phyloP scores from a whole-genome alignment of 2,113 vertebrate genomes.

The Oreochromis niloticus region DNA sequence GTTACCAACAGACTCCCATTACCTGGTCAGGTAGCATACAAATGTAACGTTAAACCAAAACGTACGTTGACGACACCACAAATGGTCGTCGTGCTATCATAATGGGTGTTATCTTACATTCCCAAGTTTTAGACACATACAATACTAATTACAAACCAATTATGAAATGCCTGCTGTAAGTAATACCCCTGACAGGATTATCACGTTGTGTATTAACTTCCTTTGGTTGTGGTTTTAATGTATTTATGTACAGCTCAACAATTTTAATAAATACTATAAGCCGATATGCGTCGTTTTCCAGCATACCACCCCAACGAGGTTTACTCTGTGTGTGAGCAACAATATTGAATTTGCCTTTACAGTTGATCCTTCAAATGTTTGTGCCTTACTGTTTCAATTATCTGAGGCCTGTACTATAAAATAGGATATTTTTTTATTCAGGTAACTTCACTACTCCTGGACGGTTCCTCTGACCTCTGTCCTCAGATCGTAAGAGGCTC shows the following conservation, averaged over 20 bases:
- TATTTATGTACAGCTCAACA: not conserved
- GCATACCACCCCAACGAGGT: not conserved
- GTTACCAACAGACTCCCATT: not conserved
- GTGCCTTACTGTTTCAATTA: not conserved
- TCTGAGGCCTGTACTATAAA: not conserved
- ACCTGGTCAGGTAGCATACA: not conserved
- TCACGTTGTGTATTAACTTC: not conserved
- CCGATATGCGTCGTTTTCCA: not conserved
- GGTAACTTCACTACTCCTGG: not conserved
- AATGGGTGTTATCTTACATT: not conserved
- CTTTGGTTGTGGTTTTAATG: not conserved
- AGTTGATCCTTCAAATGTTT: not conserved
- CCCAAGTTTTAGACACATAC: not conserved
- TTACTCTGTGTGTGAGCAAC: not conserved
- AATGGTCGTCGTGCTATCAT: not conserved
- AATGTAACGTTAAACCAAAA: not conserved
- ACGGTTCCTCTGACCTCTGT: not conserved
- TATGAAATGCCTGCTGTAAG: not conserved
- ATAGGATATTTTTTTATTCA: not conserved
- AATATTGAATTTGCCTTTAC: not conserved
- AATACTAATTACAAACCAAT: not conserved
- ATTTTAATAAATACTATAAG: not conserved
- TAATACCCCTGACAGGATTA: not conserved
- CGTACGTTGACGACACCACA: rapidly evolving
- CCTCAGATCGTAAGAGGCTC: not conserved